Percentiles rank a stretch among this genome's conserved stretches.
Conservation (phyloP, 2,113 vertebrate genomes). For the Leptobrachium leishanense region DNA sequence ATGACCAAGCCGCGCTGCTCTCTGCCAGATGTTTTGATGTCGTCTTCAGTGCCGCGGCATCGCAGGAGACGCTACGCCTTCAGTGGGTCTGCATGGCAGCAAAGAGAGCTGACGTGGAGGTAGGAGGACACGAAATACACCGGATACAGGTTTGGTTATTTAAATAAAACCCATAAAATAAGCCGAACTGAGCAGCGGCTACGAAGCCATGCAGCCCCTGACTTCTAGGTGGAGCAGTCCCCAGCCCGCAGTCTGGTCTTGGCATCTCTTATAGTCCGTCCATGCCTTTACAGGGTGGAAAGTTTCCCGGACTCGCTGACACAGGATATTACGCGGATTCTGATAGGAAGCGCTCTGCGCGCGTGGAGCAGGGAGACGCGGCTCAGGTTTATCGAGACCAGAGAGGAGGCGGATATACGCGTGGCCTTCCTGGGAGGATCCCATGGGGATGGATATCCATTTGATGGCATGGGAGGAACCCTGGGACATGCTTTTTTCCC, state of each 20-base stretch:
- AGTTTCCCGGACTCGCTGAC: slow-evolving; percentile 54
- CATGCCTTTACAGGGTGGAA: slow-evolving; percentile 58
- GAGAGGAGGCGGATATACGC: slow-evolving; percentile 65
- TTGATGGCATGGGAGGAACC: slow-evolving; percentile 83
- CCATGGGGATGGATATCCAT: slow-evolving; percentile 85
- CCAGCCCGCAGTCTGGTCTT: too few species aligned
- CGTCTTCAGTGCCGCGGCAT: slow-evolving; percentile 66
- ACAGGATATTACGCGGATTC: slow-evolving; percentile 30
- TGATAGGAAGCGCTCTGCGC: slow-evolving; percentile 45
- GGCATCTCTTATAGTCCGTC: too few species aligned
- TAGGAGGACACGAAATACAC: slow-evolving; percentile 39
- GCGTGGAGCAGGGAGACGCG: slow-evolving; percentile 43
- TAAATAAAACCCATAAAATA: too few species aligned
- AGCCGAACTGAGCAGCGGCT: too few species aligned
- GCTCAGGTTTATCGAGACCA: slow-evolving; percentile 54
- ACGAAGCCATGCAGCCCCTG: too few species aligned
- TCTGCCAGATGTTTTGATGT: slow-evolving; percentile 78
- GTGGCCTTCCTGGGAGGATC: slow-evolving; percentile 71
- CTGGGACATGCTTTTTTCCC: slow-evolving; percentile 90
- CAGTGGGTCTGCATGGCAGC: slow-evolving; percentile 73
- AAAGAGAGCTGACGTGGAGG: slow-evolving; percentile 79
- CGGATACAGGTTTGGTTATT: neutral
- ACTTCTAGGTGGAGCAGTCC: too few species aligned
- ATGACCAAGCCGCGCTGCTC: slow-evolving; percentile 84
- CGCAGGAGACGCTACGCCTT: slow-evolving; percentile 71